Conservation (phyloP, 1,140 invertebrate genomes). For the Mactra quadrangularis region DNA sequence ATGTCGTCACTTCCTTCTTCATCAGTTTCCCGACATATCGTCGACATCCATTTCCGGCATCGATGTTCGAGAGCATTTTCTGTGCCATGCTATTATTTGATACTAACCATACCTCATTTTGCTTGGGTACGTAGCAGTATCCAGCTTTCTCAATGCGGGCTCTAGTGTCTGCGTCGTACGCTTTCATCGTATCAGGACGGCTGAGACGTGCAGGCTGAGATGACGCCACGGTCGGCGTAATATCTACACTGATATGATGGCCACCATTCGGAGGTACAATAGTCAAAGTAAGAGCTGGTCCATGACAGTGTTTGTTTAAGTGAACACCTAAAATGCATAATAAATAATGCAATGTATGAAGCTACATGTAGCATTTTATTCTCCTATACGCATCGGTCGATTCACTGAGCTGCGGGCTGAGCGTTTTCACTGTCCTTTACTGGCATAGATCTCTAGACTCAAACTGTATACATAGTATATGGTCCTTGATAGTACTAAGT, state of each 20-base stretch:
- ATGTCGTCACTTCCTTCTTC: not conserved
- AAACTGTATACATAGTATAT: not conserved
- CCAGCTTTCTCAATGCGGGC: not conserved
- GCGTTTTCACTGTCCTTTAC: not conserved
- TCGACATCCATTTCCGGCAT: conserved; percentile 15
- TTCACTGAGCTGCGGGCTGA: not conserved
- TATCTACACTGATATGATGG: conserved; percentile 24
- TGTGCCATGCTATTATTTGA: not conserved
- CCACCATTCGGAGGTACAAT: not conserved
- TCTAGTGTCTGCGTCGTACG: not conserved
- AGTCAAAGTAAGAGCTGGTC: conserved; percentile 9
- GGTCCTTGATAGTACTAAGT: too few relatives aligned
- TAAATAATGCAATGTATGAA: not conserved
- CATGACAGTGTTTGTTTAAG: conserved; percentile 1
- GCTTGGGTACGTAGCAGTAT: conserved; percentile 7
- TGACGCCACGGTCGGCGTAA: not conserved
- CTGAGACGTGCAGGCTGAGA: not conserved
- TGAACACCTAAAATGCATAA: conserved; percentile 2
- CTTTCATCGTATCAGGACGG: conserved; percentile 13
- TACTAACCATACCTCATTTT: not conserved
- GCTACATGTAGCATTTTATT: not conserved
- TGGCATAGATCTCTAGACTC: not conserved
- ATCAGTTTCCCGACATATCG: not conserved
- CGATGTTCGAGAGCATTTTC: conserved; percentile 1
- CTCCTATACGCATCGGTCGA: not conserved